Evolutionary conservation across 2,797 vertebrate species (phyloP).

Genomic region (Neosilurus hyrtlii): DNA sequence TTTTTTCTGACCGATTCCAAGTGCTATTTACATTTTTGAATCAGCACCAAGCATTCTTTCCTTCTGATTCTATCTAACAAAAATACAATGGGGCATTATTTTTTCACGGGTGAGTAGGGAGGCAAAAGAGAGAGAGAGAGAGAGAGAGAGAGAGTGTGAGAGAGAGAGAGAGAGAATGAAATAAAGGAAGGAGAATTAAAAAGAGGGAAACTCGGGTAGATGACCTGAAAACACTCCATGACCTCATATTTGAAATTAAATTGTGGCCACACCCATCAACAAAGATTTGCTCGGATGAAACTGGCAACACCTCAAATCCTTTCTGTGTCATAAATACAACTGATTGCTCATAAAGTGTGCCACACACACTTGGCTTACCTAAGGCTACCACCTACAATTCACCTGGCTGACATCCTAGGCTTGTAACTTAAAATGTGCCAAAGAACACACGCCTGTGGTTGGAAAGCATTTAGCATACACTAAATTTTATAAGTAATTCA

Average conservation of each 20-base stretch:
- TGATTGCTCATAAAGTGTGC: conserved; percentile 43
- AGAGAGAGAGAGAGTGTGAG: conserved; percentile 7
- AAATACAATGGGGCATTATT: conserved; percentile 53
- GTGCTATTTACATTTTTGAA: conserved; percentile 59
- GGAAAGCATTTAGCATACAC: conserved; percentile 44
- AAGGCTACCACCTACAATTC: conserved; percentile 43
- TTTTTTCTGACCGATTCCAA: conserved; percentile 51
- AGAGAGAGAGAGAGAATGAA: conserved; percentile 26
- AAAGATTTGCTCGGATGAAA: conserved; percentile 23
- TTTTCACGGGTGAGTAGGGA: conserved; percentile 21
- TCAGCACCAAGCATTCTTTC: conserved; percentile 60
- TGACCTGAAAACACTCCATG: conserved; percentile 52
- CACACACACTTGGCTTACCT: conserved; percentile 51
- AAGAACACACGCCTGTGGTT: conserved; percentile 36
- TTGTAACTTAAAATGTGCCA: conserved; percentile 14
- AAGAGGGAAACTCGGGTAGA: conserved; percentile 21
- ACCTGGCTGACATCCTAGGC: conserved; percentile 45
- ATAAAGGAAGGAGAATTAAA: conserved; percentile 26
- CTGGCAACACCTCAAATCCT: conserved; percentile 34
- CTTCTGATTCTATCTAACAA: conserved; percentile 54
- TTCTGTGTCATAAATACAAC: conserved; percentile 41
- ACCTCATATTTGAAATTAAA: conserved; percentile 38
- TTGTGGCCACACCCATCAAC: conserved; percentile 23
- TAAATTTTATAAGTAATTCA: conserved; percentile 22
- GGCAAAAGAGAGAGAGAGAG: conserved; percentile 10